Evolutionary conservation across 2,113 vertebrate species (phyloP), one percentile per base, ranked within the genome.

Genomic region (Siphamia tubifer): DNA sequence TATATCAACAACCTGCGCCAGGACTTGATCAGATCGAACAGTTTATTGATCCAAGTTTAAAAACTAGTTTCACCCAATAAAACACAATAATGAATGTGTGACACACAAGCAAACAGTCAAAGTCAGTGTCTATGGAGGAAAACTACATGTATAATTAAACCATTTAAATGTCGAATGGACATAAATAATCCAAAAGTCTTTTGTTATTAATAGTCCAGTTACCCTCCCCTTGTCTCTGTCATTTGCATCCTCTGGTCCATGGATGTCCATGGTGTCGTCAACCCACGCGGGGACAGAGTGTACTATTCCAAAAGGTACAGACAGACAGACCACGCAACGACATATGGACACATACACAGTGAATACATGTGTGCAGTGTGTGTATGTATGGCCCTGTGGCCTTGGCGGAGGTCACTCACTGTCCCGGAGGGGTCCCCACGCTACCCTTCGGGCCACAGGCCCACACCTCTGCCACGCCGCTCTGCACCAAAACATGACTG

Each of bases 401-500:
- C n/a, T n/a, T 35, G 68, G 13, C 19, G 11, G 9, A 47, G 28
- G 20, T 13, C 2, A 77, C 92, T 91, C 85, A 93, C 92, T 89
- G 23, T 89, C 70, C 36, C 72, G 84, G n/a, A 69, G 52, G 34
- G 81, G 55, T 51, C 60, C 55, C 61, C 12, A 55, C 47, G 68
- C 62, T 21, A 69, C 53, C 21, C 72, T 81, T 81, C 92, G 85
- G 1, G 92, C 85, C 40, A 93, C 68, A 53, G 91, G 85, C 35
- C 87, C 90, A 62, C 94, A 90, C 35, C 84, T 90, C 58, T 88
- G 94, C 88, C 91, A 94, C 34, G 93, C 92, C 12, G 84, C 88
- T 80, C 95, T 89, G 89, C 93, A 94, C 47, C 93, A 72, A 43
- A 91, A 93, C 96, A 96, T 97, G 2, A 49, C 68, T 52, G 12